Percentiles rank a stretch among this genome's conserved stretches.
phyloP scores from a whole-genome alignment of 2,888 invertebrate genomes.

The Nomada goodeniana region DNA sequence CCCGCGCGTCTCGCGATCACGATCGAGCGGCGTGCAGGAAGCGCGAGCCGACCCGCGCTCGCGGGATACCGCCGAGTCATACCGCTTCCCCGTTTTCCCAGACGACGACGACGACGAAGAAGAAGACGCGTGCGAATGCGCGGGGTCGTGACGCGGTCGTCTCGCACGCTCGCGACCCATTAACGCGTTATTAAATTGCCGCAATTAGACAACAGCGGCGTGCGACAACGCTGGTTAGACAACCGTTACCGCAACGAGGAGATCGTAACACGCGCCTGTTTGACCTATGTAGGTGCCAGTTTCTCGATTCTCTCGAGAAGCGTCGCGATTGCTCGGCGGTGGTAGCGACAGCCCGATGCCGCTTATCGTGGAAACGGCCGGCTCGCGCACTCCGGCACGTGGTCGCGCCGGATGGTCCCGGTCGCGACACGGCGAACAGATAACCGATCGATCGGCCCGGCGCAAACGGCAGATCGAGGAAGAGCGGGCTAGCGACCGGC shows the following conservation, averaged over 20 bases:
- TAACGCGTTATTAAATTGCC: slow-evolving; percentile 73
- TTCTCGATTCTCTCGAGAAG: slow-evolving; percentile 7
- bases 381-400: too few relatives aligned
- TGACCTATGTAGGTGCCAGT: slow-evolving; percentile 59
- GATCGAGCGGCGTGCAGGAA: too few relatives aligned
- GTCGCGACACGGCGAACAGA: too few relatives aligned
- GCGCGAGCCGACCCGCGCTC: background rate
- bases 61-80: background rate
- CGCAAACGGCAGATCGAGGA: slow-evolving; percentile 51
- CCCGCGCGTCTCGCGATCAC: background rate
- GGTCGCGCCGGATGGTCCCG: too few relatives aligned
- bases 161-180: slow-evolving; percentile 56
- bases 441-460: too few relatives aligned
- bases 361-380: too few relatives aligned
- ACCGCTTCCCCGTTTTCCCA: slow-evolving; percentile 1
- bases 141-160: slow-evolving; percentile 51
- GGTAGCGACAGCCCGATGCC: background rate
- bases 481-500: slow-evolving; percentile 79
- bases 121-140: background rate
- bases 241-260: slow-evolving; percentile 52
- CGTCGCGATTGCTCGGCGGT: background rate
- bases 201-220: slow-evolving; percentile 61
- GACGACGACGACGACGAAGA: background rate
- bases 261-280: slow-evolving; percentile 59
- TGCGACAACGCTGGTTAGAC: slow-evolving; percentile 42